A percentile compares a stretch with the other conserved stretches of the same genome.
These are phyloP conservation scores for Lepidurus couesii DNA, from an alignment of 1,140 invertebrate species.

Conservation along the genomic window DNA sequence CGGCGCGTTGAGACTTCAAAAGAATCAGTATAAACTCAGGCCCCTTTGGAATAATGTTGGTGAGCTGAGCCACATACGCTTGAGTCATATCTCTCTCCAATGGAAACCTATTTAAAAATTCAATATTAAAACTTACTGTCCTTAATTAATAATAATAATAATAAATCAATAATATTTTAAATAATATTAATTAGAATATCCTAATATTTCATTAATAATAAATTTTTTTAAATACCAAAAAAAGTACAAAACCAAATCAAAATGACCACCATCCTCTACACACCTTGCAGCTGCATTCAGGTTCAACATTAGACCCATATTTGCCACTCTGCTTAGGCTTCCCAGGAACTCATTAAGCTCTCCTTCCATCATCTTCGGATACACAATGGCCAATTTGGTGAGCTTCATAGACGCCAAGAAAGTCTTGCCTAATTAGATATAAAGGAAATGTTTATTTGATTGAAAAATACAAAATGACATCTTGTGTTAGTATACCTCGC, in stretches of 20 bases:
- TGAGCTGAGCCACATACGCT: not conserved
- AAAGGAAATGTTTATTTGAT: not conserved
- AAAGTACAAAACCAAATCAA: not conserved
- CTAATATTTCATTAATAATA: too few relatives aligned
- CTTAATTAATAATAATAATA: too few relatives aligned
- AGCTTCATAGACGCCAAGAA: not conserved
- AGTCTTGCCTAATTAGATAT: not conserved
- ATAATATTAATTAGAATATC: not conserved
- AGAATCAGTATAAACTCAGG: slow-evolving; percentile 66
- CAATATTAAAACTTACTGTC: not conserved
- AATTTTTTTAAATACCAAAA: too few relatives aligned
- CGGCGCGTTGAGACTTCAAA: slow-evolving; percentile 69
- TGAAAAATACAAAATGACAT: not conserved
- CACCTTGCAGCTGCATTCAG: not conserved
- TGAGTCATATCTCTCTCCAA: not conserved
- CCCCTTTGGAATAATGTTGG: not conserved
- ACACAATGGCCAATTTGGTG: slow-evolving; percentile 3
- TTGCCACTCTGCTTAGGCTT: not conserved
- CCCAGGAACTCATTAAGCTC: not conserved
- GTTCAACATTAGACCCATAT: not conserved
- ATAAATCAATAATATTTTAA: not conserved
- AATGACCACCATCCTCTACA: not conserved
- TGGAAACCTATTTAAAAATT: not conserved
- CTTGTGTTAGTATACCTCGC: slow-evolving; percentile 45
- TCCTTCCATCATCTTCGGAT: slow-evolving; percentile 20